Conservation (phyloP, 2,113 vertebrate species). For the Oncorhynchus gorbuscha region DNA sequence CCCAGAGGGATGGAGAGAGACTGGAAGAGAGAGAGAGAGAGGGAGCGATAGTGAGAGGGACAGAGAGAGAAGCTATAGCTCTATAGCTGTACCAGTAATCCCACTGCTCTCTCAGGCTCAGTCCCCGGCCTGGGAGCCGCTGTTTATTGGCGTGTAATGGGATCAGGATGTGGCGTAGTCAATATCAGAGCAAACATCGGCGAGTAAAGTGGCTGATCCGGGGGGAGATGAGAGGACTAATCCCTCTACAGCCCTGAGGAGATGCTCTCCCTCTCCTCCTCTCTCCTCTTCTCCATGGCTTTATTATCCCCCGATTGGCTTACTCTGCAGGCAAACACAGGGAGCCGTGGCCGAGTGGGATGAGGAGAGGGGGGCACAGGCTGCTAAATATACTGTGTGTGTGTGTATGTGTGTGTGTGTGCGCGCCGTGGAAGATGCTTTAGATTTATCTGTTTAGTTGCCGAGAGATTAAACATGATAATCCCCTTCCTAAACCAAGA, state of each 20-base stretch:
- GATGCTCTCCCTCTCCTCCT: slow-evolving; percentile 43
- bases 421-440: slow-evolving; percentile 25
- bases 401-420: slow-evolving; percentile 10
- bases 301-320: slow-evolving; percentile 9
- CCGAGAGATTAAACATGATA: slow-evolving; percentile 65
- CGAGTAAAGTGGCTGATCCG: slow-evolving; percentile 75
- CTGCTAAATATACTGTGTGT: slow-evolving; percentile 63
- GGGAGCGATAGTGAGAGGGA: slow-evolving; percentile 16
- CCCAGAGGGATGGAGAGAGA: slow-evolving; percentile 18
- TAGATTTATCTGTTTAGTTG: slow-evolving; percentile 61
- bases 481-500: slow-evolving; percentile 48
- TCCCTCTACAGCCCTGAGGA: slow-evolving; percentile 79
- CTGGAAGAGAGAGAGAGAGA: slow-evolving; percentile 23
- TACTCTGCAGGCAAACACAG: slow-evolving; percentile 1
- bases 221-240: slow-evolving; percentile 80
- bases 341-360: not conserved
- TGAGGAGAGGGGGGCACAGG: slow-evolving; percentile 7
- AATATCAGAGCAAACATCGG: slow-evolving; percentile 80
- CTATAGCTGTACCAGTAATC: slow-evolving; percentile 1
- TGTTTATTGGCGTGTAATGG: slow-evolving; percentile 88
- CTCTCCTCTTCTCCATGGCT: not conserved
- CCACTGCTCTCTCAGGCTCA: slow-evolving; percentile 22
- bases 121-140: slow-evolving; percentile 76
- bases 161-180: slow-evolving; percentile 82
- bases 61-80: slow-evolving; percentile 3